These are phyloP conservation scores for Stichopus chloronotus DNA, from an alignment of 35 echinoderm and acorn worm species.

Conservation along the genomic window DNA sequence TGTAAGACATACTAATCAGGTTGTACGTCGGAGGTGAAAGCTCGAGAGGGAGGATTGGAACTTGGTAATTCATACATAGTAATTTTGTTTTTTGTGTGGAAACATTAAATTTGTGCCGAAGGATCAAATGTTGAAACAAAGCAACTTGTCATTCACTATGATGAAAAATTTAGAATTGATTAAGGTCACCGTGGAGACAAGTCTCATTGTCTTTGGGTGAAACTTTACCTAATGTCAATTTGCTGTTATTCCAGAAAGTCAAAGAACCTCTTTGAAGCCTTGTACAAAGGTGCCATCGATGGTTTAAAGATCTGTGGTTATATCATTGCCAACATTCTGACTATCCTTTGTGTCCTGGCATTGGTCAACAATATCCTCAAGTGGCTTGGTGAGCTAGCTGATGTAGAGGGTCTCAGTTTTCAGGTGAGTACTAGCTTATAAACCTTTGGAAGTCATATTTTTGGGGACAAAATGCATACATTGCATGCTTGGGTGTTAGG, in stretches of 20 bases:
- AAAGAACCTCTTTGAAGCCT: slow-evolving; percentile 83
- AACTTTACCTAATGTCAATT: too few species aligned
- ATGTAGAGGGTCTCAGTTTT: slow-evolving; percentile 75
- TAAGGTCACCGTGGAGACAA: too few species aligned
- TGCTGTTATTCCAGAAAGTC: slow-evolving; percentile 27
- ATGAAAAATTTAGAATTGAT: too few species aligned
- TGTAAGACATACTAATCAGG: neutral
- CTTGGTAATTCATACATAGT: too few species aligned
- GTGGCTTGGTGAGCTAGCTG: slow-evolving; percentile 77
- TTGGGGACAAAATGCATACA: neutral
- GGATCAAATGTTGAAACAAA: too few species aligned
- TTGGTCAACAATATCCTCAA: slow-evolving; percentile 74
- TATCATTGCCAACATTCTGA: slow-evolving; percentile 82
- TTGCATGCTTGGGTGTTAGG: too few species aligned
- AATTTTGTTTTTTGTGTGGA: too few species aligned
- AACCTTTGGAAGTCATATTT: neutral
- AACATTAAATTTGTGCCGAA: too few species aligned
- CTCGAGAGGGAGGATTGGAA: too few species aligned
- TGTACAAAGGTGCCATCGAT: slow-evolving; percentile 81
- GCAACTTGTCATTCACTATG: too few species aligned
- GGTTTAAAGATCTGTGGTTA: slow-evolving; percentile 97
- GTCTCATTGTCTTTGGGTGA: too few species aligned
- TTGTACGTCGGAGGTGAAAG: too few species aligned
- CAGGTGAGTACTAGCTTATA: slow-evolving; percentile 55
- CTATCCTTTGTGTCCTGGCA: slow-evolving; percentile 80